Percentiles rank a stretch among this genome's conserved stretches.
Conservation (phyloP, 2,888 invertebrate species). For the Macrosiphum euphorbiae region DNA sequence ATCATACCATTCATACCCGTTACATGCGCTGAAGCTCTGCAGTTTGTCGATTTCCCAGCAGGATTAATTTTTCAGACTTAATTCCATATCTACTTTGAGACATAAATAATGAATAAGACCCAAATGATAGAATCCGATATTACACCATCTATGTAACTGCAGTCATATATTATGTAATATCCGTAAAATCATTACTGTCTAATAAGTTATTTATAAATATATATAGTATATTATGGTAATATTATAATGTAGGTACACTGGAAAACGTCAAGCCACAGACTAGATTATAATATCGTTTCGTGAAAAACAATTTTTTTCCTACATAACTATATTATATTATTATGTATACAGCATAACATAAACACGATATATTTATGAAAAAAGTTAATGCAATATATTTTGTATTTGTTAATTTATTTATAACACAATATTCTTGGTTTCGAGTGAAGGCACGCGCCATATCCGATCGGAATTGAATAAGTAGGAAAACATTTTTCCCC, state of each 20-base stretch:
- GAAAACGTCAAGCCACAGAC: not conserved
- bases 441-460: not conserved
- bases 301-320: not conserved
- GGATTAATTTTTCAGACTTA: not conserved
- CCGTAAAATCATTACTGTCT: not conserved
- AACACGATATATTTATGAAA: not conserved
- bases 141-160: not conserved
- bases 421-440: not conserved
- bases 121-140: not conserved
- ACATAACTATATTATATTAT: not conserved
- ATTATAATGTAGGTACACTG: not conserved
- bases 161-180: not conserved
- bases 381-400: not conserved
- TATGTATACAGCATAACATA: not conserved
- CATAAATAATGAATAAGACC: not conserved
- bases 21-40: not conserved
- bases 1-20: no score
- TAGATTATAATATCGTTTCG: not conserved
- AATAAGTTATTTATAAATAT: not conserved
- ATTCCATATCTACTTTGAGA: not conserved
- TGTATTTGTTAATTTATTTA: not conserved
- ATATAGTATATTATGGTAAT: not conserved
- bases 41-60: not conserved
- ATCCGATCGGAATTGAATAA: not conserved
- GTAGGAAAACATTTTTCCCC: not conserved